Conservation (phyloP, 2,888 invertebrate species). For the Hydropsyche betteni region DNA sequence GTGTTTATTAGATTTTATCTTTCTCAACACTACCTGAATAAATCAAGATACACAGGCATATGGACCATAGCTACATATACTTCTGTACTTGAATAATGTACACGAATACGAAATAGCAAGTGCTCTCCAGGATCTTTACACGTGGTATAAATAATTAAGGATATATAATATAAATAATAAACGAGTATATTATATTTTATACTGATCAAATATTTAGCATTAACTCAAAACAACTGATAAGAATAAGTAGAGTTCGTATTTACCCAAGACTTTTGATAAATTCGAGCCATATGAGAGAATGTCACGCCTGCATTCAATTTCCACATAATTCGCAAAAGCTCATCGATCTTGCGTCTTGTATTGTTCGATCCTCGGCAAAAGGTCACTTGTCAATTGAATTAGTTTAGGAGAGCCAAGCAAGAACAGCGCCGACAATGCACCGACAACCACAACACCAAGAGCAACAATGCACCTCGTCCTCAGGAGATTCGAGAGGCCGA, state of each 20-base stretch:
- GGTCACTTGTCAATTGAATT: slow-evolving; percentile 52
- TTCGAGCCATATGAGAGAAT: too few relatives aligned
- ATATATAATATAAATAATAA: too few relatives aligned
- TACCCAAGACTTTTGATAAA: too few relatives aligned
- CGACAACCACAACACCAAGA: not conserved
- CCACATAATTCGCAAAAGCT: too few relatives aligned
- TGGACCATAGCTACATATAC: not conserved
- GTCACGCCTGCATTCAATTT: too few relatives aligned
- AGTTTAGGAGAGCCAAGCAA: slow-evolving; percentile 27
- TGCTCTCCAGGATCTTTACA: slow-evolving; percentile 18
- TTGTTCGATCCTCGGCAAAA: slow-evolving; percentile 37
- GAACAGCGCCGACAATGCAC: not conserved
- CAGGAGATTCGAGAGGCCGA: slow-evolving; percentile 45
- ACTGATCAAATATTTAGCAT: too few relatives aligned
- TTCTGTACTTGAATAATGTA: not conserved
- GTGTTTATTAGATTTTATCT: slow-evolving; percentile 30
- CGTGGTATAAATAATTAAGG: not conserved
- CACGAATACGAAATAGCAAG: slow-evolving; percentile 8
- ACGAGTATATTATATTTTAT: too few relatives aligned
- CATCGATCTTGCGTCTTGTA: too few relatives aligned
- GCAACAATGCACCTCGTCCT: slow-evolving; percentile 40
- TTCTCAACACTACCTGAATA: not conserved
- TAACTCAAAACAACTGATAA: too few relatives aligned
- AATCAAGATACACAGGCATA: slow-evolving; percentile 12
- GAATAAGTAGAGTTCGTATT: too few relatives aligned